Base-by-base conservation (phyloP, 2,797 vertebrate genomes). In the Poecilia gillii region DNA sequence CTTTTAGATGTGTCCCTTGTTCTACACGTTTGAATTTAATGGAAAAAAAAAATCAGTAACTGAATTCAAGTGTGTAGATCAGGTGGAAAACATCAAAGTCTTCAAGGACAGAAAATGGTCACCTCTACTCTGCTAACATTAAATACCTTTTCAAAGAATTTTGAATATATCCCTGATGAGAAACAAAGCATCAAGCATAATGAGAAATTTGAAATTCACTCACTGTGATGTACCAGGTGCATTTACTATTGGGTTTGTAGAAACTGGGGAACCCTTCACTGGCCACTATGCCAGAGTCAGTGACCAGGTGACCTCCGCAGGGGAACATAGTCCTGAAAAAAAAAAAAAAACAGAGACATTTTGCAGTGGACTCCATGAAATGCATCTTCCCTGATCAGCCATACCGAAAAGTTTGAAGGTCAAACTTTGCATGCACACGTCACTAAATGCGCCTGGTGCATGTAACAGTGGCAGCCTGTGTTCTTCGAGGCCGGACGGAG, bases 201-300 rank as follows among this genome's bases (percentile, higher is more conserved):
- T 41, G 28, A 12, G 14, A 68, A 14, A 8, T 71, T 51, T 2
- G 41, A 76, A 49, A 13, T 31, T 71, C 5, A 94, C 96, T 96
- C 91, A 98, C 97, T 71, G 96, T 97, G 84, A 98, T 97, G 89
- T 96, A 97, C 97, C 97, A 98, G 92, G 89, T 94, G 91, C 97
- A 98, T 88, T 96, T 97, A 73, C 95, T 95, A 93, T 95, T 96
- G 64, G 96, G 91, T 75, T 97, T 97, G 92, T 98, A 98, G 83
- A 90, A 91, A 84, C 88, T 95, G 43, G 97, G 97, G 89, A 98
- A 98, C 25, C 95, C 96, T 87, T 98, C 97, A 23, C 97, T 98
- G 90, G 95, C 97, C 83, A 98, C 94, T 72, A 97, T 97, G 75
- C 96, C 97, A 0, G 96, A 96, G 77, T 98, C 97, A 25, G 92